Evolutionary conservation across 2,797 vertebrate genomes (phyloP), one percentile per base, ranked within the genome.

Genomic region (Hypotaenidia okinawae): DNA sequence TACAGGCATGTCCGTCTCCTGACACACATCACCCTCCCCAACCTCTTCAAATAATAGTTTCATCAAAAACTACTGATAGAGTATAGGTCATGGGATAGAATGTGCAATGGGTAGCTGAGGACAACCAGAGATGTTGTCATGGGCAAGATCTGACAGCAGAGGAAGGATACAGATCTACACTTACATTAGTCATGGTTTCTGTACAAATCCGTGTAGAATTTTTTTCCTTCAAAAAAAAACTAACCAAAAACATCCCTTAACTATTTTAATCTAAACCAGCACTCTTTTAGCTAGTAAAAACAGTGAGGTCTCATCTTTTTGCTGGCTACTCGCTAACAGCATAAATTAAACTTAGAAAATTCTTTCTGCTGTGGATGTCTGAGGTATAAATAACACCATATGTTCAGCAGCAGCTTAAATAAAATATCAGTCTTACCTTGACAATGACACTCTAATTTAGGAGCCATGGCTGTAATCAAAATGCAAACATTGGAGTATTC

Each of bases 351-450:
- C 86, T 84, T 89, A 83, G 61, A 87, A 89, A 93, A 85, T 92
- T 80, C 86, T 96, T 94, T 96, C 83, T 95, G 85, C 81, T 70
- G 18, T 87, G 69, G n/a, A 89, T 74, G 54, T 93, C 90, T 94
- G 88, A 81, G 77, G 37, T 68, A 94, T 96, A 97, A 97, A 96
- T 87, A 94, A 64, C 89, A 95, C 93, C 95, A 95, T 95, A 95
- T 93, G 91, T 90, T 93, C 93, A 84, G 64, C 92, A 83, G 54
- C 45, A 51, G 58, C 80, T 84, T 77, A 93, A 94, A 79, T 79
- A 87, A 94, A 95, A 87, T 77, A 84, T 87, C 80, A 39, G 79
- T 83, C 58, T 83, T 95, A 95, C 92, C 81, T 94, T 94, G 62
- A 95, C 86, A 95, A 33, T 68, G 84, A 87, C 67, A 52, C 37